These are phyloP conservation scores for Plodia interpunctella DNA, from an alignment of 1,140 invertebrate genomes.

Conservation along the genomic window DNA sequence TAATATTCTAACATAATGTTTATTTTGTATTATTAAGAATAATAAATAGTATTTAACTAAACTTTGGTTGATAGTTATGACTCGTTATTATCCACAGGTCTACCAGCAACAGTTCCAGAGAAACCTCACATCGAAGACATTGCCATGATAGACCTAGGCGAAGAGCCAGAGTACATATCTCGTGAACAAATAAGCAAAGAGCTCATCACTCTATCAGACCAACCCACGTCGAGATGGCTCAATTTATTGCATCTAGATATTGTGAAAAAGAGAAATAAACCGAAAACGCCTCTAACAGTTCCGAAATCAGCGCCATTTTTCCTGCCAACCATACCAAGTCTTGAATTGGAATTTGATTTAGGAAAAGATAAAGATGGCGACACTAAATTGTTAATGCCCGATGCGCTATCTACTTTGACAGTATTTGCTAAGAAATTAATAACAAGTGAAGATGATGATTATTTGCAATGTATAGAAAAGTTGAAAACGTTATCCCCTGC, in stretches of 20 bases:
- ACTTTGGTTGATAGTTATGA: neutral
- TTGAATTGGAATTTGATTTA: conserved; percentile 90
- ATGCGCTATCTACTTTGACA: conserved; percentile 81
- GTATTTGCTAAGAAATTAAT: conserved; percentile 81
- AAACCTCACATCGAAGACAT: conserved; percentile 72
- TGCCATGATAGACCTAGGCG: conserved; percentile 74
- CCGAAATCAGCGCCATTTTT: conserved; percentile 96
- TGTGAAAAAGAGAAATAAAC: conserved; percentile 94
- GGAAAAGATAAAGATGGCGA: conserved; percentile 62
- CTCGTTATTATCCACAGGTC: conserved; percentile 31
- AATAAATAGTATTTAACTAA: too few species aligned
- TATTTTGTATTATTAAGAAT: too few species aligned
- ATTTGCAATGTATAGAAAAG: conserved; percentile 80
- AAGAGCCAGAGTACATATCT: conserved; percentile 83
- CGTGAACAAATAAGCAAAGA: conserved; percentile 89
- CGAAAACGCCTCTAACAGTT: conserved; percentile 87
- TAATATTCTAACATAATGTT: too few species aligned
- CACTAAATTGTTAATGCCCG: conserved; percentile 77
- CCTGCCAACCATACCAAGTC: conserved; percentile 90
- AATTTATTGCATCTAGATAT: conserved; percentile 94
- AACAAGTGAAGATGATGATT: conserved; percentile 63
- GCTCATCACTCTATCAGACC: conserved; percentile 90
- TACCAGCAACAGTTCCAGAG: conserved; percentile 58
- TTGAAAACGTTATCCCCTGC: conserved; percentile 91
- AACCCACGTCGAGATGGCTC: conserved; percentile 94